Base-by-base conservation (phyloP, 2,797 vertebrate genomes). In the Novumbra hubbsi region DNA sequence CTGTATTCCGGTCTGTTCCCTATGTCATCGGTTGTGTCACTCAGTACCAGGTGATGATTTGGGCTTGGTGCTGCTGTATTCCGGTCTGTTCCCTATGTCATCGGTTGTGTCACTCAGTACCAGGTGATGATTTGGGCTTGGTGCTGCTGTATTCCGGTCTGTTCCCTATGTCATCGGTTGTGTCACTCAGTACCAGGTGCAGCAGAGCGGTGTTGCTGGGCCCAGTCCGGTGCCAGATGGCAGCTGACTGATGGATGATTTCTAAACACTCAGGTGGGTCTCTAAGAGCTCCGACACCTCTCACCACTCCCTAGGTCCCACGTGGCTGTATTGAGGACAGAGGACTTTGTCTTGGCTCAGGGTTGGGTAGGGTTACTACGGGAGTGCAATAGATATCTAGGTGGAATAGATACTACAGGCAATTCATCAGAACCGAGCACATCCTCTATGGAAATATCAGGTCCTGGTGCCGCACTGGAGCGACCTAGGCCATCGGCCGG, bases 191-290 rank as follows among this genome's bases (percentile, higher is more conserved):
- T 15, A 17, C 19, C 65, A 34, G 64, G 16, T 66, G 32, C 60
- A 30, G 60, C 14, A 17, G 24, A 30, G 5, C 27, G 14, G 27
- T 64, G 24, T 15, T 64, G 27, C 28, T 16, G 28, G 12, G 27
- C 21, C 52, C 62, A 64, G 27, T 28, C 4, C 60, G 27, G 60
- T 27, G 27, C 60, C 60, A 63, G 60, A 14, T 63, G 11, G 27
- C 24, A 14, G 60, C 27, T 64, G 62, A 32, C 28, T 19, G 27
- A 28, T 32, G n/a, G 5, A n/a, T 32, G 52, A 15, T 24, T 28
- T 64, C 60, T 63, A 16, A 63, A 63, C 60, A 63, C 14, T 12
- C 60, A 16, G 60, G 57, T n/a, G 57, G 57, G 57, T 27, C 60
- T 12, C 21, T 52, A 15, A 52, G 50, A 8, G 24, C 60, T 63